A percentile compares a stretch with the other conserved stretches of the same genome.
phyloP scores from a whole-genome alignment of 2,888 invertebrate genomes.

The Hypsopygia costalis region DNA sequence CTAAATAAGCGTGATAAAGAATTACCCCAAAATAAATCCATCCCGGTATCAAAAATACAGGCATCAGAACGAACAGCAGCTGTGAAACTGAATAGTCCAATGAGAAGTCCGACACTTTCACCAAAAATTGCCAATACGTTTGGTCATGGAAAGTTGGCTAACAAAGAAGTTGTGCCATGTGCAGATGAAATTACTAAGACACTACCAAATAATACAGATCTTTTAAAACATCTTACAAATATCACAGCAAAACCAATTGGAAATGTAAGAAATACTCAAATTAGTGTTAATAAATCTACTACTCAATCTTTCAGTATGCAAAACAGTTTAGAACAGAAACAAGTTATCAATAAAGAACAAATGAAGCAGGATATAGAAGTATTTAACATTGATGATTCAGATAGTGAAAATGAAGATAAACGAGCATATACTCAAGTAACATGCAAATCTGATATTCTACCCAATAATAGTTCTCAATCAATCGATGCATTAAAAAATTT shows the following conservation, averaged over 20 bases:
- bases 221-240: constrained; percentile 50
- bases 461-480: constrained; percentile 18
- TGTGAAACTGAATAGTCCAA: not conserved
- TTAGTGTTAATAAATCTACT: constrained; percentile 14
- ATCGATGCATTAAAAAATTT: constrained; percentile 40
- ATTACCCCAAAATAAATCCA: not conserved
- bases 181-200: constrained; percentile 22
- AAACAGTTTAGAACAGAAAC: not conserved
- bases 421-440: constrained; percentile 12
- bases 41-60: not conserved
- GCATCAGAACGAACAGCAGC: not conserved
- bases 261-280: constrained; percentile 21
- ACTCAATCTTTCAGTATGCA: not conserved
- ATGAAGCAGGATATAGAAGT: constrained; percentile 54
- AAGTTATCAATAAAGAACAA: constrained; percentile 23
- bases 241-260: constrained; percentile 48
- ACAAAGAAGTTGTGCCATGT: constrained; percentile 1
- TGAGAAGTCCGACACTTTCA: not conserved
- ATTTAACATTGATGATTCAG: constrained; percentile 67
- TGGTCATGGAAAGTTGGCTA: not conserved
- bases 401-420: constrained; percentile 47
- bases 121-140: not conserved
- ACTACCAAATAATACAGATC: constrained; percentile 30
- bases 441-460: constrained; percentile 12
- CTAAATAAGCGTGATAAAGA: not conserved